A percentile compares a stretch with the other conserved stretches of the same genome.
These are phyloP conservation scores for Pammene aurita DNA, from an alignment of 2,888 invertebrate species.

Conservation along the genomic window DNA sequence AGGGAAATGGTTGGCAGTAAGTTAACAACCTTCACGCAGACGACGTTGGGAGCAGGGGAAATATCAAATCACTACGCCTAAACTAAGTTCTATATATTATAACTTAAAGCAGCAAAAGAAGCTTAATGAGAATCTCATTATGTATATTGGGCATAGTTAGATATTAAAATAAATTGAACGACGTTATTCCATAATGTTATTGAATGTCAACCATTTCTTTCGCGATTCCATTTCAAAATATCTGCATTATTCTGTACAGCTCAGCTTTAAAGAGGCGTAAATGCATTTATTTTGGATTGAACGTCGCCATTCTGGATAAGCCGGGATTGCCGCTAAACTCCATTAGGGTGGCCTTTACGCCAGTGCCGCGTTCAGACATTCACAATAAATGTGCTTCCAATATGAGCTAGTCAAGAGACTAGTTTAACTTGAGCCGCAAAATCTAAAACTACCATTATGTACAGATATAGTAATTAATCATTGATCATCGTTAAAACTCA, in stretches of 20 bases:
- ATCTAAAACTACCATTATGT: background rate
- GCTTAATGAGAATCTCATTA: constrained; percentile 5
- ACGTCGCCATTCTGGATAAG: constrained; percentile 23
- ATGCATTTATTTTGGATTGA: background rate
- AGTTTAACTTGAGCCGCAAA: background rate
- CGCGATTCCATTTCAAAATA: constrained; percentile 18
- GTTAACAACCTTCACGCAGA: too few species aligned
- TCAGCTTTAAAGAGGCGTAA: constrained; percentile 14
- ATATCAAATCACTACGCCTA: too few species aligned
- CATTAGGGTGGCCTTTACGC: constrained; percentile 53
- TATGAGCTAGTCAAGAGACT: background rate
- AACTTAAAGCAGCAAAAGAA: background rate
- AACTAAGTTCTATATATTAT: too few species aligned
- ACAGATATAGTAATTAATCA: background rate
- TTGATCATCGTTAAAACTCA: too few species aligned
- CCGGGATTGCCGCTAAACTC: constrained; percentile 50
- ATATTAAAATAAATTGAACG: too few species aligned
- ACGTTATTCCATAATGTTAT: constrained; percentile 21
- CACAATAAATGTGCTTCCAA: background rate
- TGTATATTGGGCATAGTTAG: background rate
- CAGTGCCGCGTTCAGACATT: constrained; percentile 41
- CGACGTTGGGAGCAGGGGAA: too few species aligned
- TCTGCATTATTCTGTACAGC: constrained; percentile 10
- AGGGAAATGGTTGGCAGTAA: too few species aligned
- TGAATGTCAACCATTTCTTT: constrained; percentile 29